Evolutionary conservation across 2,888 invertebrate genomes (phyloP).

Genomic region (Latrodectus elegans): DNA sequence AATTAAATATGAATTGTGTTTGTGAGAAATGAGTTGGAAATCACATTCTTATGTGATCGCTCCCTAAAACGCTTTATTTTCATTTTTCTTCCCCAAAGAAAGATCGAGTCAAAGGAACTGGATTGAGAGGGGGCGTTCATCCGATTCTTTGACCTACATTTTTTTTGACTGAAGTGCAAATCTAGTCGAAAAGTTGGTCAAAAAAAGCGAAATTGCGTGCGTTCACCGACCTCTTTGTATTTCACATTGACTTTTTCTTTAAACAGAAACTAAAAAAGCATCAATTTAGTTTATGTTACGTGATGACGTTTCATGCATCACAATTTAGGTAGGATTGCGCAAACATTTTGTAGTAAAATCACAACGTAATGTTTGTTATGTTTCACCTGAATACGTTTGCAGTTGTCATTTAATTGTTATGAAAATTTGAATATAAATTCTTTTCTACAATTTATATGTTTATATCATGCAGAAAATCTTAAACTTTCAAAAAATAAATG

Average conservation of each 20-base stretch:
- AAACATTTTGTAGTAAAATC: too few species aligned
- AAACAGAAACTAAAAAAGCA: neutral
- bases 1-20: too few species aligned
- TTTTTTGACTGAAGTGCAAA: conserved; percentile 17
- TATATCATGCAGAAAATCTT: too few species aligned
- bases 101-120: conserved; percentile 3
- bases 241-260: neutral
- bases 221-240: conserved; percentile 31
- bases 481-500: too few species aligned
- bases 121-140: conserved; percentile 60
- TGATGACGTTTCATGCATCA: neutral
- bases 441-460: too few species aligned
- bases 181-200: conserved; percentile 10
- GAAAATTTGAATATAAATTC: too few species aligned
- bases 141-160: conserved; percentile 46
- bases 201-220: conserved; percentile 9
- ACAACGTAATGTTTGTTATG: too few species aligned
- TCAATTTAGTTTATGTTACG: neutral
- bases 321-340: neutral
- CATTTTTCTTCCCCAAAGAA: neutral
- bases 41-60: too few species aligned
- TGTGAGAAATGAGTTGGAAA: too few species aligned
- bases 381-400: too few species aligned
- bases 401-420: too few species aligned
- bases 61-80: neutral